Conservation (phyloP, 2,113 vertebrate species). For the Ammodytes dubius region DNA sequence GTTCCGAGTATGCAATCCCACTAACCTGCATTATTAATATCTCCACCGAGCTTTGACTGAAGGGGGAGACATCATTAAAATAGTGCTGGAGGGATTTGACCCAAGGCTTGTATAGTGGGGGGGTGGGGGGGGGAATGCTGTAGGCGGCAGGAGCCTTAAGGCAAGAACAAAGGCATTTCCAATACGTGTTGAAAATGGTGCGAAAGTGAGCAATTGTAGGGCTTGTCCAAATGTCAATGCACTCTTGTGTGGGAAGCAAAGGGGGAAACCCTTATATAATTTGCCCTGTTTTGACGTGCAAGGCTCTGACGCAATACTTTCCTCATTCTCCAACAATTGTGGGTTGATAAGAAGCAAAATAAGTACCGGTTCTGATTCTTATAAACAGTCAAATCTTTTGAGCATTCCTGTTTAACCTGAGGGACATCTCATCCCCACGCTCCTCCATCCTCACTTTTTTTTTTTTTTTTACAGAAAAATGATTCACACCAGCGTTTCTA, state of each 20-base stretch:
- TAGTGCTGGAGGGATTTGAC: constrained; percentile 56
- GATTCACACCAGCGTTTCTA: not conserved
- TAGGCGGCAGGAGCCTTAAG: constrained; percentile 18
- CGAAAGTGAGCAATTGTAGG: constrained; percentile 3
- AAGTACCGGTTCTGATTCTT: too few species aligned
- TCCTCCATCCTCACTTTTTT: not conserved
- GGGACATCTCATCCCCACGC: not conserved
- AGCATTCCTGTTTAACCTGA: too few species aligned
- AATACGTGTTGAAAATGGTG: constrained; percentile 7
- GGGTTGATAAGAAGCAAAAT: too few species aligned
- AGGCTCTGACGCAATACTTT: constrained; percentile 24
- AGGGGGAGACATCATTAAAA: constrained; percentile 59
- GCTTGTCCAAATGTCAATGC: constrained; percentile 29
- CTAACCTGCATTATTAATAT: constrained; percentile 51
- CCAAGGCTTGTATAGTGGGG: constrained; percentile 29
- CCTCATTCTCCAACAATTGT: not conserved
- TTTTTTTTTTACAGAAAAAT: not conserved
- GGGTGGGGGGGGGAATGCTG: not conserved
- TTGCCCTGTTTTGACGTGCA: constrained; percentile 32
- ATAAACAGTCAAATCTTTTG: too few species aligned
- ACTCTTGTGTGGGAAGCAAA: constrained; percentile 12
- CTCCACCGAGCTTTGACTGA: constrained; percentile 29
- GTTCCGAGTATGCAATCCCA: constrained; percentile 19
- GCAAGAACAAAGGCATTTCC: constrained; percentile 12
- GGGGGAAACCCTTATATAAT: constrained; percentile 1